Evolutionary conservation across 2,113 vertebrate genomes (phyloP).

Genomic region (Hemiscyllium ocellatum): DNA sequence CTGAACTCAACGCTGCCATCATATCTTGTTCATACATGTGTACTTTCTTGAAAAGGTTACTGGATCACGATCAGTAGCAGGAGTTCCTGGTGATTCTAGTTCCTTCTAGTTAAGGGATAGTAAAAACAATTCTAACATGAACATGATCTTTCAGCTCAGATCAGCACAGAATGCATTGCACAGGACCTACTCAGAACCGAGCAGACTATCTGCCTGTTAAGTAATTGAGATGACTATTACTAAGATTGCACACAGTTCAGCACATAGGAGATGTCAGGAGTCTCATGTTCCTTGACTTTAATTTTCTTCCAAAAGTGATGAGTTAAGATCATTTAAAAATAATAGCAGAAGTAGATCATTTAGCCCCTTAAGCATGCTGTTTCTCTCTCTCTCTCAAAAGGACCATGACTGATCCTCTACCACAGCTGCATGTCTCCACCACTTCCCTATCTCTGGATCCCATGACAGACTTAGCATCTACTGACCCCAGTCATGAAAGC

Average conservation of each 20-base stretch:
- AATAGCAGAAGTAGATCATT: too few species aligned
- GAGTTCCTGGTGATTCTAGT: background rate
- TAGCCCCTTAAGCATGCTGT: too few species aligned
- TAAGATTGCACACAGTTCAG: background rate
- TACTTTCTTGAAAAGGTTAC: background rate
- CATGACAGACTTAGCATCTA: too few species aligned
- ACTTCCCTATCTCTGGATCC: too few species aligned
- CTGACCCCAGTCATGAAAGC: too few species aligned
- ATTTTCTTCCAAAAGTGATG: too few species aligned
- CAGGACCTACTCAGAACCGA: background rate
- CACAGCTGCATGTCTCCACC: too few species aligned
- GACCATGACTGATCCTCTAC: too few species aligned
- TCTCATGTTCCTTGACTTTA: background rate
- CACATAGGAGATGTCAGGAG: background rate
- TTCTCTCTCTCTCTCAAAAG: too few species aligned
- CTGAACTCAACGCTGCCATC: background rate
- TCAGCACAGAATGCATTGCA: background rate
- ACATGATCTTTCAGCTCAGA: background rate
- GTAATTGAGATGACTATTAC: background rate
- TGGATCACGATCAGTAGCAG: background rate
- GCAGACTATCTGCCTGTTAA: background rate
- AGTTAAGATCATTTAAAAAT: too few species aligned
- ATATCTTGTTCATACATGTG: background rate
- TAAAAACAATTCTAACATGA: background rate
- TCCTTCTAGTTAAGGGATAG: background rate